These are phyloP conservation scores for Hoplodrina ambigua DNA, from an alignment of 2,888 invertebrate genomes.

Conservation along the genomic window DNA sequence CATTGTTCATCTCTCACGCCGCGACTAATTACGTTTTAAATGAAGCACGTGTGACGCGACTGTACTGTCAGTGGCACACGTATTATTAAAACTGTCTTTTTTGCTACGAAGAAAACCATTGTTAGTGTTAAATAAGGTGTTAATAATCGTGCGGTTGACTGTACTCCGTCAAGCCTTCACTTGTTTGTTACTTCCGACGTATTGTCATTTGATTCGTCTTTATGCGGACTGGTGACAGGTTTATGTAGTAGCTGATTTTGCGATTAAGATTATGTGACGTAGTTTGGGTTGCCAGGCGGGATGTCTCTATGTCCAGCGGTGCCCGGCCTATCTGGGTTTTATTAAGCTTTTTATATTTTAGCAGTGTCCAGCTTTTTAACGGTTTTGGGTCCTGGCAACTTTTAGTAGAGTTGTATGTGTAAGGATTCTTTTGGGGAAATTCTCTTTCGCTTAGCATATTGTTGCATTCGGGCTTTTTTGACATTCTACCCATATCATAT, in stretches of 20 bases:
- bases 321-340: neutral
- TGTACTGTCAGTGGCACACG: conserved; percentile 17
- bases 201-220: conserved; percentile 40
- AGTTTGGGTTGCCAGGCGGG: neutral
- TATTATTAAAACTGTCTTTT: neutral
- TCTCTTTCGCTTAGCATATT: too few species aligned
- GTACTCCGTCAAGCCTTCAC: conserved; percentile 21
- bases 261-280: neutral
- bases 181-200: conserved; percentile 49
- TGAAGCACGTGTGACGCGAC: conserved; percentile 33
- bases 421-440: too few species aligned
- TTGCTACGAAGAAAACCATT: conserved; percentile 1
- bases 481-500: too few species aligned
- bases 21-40: conserved; percentile 54
- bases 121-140: too few species aligned
- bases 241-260: conserved; percentile 22
- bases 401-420: too few species aligned
- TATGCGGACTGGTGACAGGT: conserved; percentile 29
- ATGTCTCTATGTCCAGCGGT: neutral
- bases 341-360: neutral
- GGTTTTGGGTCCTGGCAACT: too few species aligned
- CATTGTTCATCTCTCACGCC: conserved; percentile 51
- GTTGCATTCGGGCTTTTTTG: too few species aligned
- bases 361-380: neutral
- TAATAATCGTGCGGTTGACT: too few species aligned